These are phyloP conservation scores for Novumbra hubbsi DNA, from an alignment of 2,797 vertebrate species.

Conservation along the genomic window DNA sequence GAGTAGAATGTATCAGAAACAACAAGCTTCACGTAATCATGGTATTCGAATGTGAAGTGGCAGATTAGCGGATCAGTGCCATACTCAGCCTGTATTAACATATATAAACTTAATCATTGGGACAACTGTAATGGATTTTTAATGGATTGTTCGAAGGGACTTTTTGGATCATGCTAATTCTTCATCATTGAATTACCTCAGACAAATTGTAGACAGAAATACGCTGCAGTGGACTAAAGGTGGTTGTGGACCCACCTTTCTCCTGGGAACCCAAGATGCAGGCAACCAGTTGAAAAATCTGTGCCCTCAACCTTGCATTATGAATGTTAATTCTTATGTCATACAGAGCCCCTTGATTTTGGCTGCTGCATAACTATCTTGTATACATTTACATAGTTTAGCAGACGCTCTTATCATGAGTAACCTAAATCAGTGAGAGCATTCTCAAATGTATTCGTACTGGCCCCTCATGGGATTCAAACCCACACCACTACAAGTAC, in stretches of 20 bases:
- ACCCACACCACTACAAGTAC: too few relatives aligned
- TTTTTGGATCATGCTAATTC: slow-evolving; percentile 16
- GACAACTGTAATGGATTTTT: slow-evolving; percentile 11
- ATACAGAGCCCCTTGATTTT: neutral
- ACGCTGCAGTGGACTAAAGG: slow-evolving; percentile 45
- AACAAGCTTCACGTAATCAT: too few relatives aligned
- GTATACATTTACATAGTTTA: too few relatives aligned
- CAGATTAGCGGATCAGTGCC: too few relatives aligned
- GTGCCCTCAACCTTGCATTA: neutral
- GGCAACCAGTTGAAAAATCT: slow-evolving; percentile 54
- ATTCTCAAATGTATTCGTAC: too few relatives aligned
- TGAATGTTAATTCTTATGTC: neutral
- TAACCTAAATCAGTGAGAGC: neutral
- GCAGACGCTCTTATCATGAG: neutral
- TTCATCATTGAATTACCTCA: slow-evolving; percentile 40
- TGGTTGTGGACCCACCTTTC: slow-evolving; percentile 42
- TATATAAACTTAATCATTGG: too few relatives aligned
- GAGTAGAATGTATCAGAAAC: too few relatives aligned
- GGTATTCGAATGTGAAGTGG: too few relatives aligned
- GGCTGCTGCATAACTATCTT: too few relatives aligned
- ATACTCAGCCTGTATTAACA: too few relatives aligned
- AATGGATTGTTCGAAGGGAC: slow-evolving; percentile 22
- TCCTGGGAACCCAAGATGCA: slow-evolving; percentile 58
- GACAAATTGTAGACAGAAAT: slow-evolving; percentile 42
- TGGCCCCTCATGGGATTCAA: too few relatives aligned